Evolutionary conservation across 2,797 vertebrate genomes (phyloP), one percentile per base, ranked within the genome.

Genomic region (Acanthornis magna): DNA sequence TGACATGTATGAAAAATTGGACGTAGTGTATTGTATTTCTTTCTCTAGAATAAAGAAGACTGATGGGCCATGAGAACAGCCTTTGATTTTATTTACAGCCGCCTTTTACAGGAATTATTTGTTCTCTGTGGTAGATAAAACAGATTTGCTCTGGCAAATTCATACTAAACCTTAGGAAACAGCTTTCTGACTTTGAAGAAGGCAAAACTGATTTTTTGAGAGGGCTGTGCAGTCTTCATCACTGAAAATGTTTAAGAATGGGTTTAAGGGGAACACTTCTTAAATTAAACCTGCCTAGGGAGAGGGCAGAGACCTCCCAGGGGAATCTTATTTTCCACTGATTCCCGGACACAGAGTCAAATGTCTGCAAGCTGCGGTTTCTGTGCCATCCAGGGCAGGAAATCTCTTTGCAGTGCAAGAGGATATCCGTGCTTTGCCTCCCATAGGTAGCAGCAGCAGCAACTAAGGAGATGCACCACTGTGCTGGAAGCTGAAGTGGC

Each of bases 51-150:
- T 93, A 93, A 95, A 91, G 89, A 95, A 90, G 83, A 96, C 83
- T 82, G 91, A 95, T 95, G 88, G 87, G 54, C 66, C 57, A 84
- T 77, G 77, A 76, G 85, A 88, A 72, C 54, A 95, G 67, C 51
- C 67, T 95, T 81, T 95, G 83, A 95, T 96, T 95, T 94, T 90
- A 95, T 96, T 96, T 96, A 65, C 70, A 88, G 53, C 65, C 91
- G 73, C 40, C 85, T 90, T 86, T 95, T 94, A 91, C 83, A 48
- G 77, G 79, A 96, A 95, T 91, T 96, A 86, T 86, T 95, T 93
- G 42, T 95, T 93, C 43, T 81, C 30, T 90, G 45, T 79, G 51
- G 66, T 73, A 88, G 40, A 73, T n/a, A 90, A 82, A 91, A 54
- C 67, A 60, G 81, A 88, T 88, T 86, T 86, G 42, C 60, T 62